These are phyloP conservation scores for Platanista minor DNA, from an alignment of 2,113 vertebrate genomes.

Conservation along the genomic window DNA sequence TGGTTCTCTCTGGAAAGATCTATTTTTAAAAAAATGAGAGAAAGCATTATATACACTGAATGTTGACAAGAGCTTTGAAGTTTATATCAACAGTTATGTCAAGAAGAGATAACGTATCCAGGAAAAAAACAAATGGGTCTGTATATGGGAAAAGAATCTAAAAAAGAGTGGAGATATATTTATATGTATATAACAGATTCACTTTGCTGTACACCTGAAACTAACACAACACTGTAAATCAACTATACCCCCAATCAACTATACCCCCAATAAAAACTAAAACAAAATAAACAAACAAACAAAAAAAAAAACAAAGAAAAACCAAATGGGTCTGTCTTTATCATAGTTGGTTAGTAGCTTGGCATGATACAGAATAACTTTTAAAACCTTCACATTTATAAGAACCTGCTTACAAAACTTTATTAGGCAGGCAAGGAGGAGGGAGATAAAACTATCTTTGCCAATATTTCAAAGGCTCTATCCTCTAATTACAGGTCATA, in stretches of 20 bases:
- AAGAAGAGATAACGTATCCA: neutral
- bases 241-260: neutral
- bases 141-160: neutral
- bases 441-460: neutral
- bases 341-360: neutral
- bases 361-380: neutral
- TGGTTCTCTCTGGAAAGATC: constrained; percentile 93
- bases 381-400: neutral
- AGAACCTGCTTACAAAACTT: neutral
- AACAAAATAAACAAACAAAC: neutral
- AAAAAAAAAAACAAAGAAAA: neutral
- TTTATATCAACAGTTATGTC: neutral
- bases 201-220: neutral
- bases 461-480: neutral
- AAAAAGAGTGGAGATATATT: neutral
- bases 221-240: neutral
- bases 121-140: neutral
- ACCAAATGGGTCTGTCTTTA: neutral
- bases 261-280: neutral
- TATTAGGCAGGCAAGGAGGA: neutral
- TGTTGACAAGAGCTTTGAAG: neutral
- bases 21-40: constrained; percentile 66
- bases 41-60: constrained; percentile 29
- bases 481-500: neutral
- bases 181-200: neutral